Base-by-base conservation (phyloP, 2,888 invertebrate species). In the Labia minor region DNA sequence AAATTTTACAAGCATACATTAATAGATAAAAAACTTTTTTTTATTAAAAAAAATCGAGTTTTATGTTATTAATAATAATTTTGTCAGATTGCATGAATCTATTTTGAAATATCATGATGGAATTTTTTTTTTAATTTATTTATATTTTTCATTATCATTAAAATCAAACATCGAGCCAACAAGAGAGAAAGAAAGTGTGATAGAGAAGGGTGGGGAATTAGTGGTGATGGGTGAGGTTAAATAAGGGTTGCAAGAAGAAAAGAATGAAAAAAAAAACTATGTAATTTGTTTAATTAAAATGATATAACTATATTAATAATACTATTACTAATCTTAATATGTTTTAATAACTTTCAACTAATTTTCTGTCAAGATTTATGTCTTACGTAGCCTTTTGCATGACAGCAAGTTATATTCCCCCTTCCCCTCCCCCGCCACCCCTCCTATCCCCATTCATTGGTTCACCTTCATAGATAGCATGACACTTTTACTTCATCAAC, bases 271-370 rank as follows among this genome's bases (percentile, higher is more conserved):
- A 49, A 49, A 49, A 49, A 26, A 26, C 26, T 26, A 4, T 10
- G 49, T 49, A 49, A 49, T 49, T 49, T 49, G n/a, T 49, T 49
- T 49, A 49, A 49, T 49, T 49, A 49, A 49, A 49, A 49, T 49
- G 49, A 49, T 49, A 49, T 49, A 26, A 26, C 26, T 26, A 26
- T 26, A 26, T 26, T 26, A 26, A 26, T 26, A 26, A 26, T 26
- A 26, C 3, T 26, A 26, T 6, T 26, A 26, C 3, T 26, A 26
- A 26, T 26, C 4, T 26, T 26, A 26, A 26, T 26, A 26, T 26
- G 26, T 26, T 26, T 8, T 26, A 49, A 49, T 49, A 14, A 49
- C 49, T 49, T 49, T 49, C 6, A 14, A 49, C 49, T 49, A 49
- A 49, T 49, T 33, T 49, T 16, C 49, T 49, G 3, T 49, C n/a